Base-by-base conservation (phyloP, 2,888 invertebrate genomes). In the Leptothorax acervorum region DNA sequence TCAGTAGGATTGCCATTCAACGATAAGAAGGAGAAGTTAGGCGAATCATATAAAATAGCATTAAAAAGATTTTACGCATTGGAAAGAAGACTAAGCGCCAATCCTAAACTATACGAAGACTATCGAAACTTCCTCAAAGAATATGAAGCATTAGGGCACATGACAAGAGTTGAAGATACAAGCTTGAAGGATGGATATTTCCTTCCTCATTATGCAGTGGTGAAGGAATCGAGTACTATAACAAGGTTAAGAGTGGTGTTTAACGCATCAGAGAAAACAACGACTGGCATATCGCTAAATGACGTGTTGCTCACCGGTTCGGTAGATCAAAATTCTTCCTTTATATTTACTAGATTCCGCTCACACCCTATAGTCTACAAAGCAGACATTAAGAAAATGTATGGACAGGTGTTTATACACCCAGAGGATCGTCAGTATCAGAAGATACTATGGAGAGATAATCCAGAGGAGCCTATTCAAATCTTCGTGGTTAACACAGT, bases 1-100 rank as follows among this genome's bases (percentile, higher is more conserved):
- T 11, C n/a, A 3, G 55, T 76, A 39, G 0, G 23, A 35, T 23
- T 76, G 18, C 76, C 65, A 28, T 76, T 76, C 9, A 65, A 63
- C 2, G 8, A 63, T 0, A n/a, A 53, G 3, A 63, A n/a, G 12
- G 1, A 12, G 1, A 11, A 62, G 15, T 39, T 63, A 11, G 75
- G 62, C 15, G 48, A 75, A 3, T 75, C 63, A 12, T 76, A 63
- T 31, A 5, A 2, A 3, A 31, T 39, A 28, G 75, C 75, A 1
- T 3, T 31, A 3, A 51, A n/a, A 63, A 35, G 53, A 12, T n/a
- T 76, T 18, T 51, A 53, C 5, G 11, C 2, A 0, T 63, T 76
- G 3, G 63, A 76, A 1, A 28, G 12, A n/a, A 31, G 4, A 39
- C 3, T 76, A 3, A 23, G 0, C 2, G 4, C 8, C 6, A 63